A percentile compares a stretch with the other conserved stretches of the same genome.
Evolutionary conservation across 2,113 vertebrate genomes (phyloP).

Genomic region (Psittacara wagleri): DNA sequence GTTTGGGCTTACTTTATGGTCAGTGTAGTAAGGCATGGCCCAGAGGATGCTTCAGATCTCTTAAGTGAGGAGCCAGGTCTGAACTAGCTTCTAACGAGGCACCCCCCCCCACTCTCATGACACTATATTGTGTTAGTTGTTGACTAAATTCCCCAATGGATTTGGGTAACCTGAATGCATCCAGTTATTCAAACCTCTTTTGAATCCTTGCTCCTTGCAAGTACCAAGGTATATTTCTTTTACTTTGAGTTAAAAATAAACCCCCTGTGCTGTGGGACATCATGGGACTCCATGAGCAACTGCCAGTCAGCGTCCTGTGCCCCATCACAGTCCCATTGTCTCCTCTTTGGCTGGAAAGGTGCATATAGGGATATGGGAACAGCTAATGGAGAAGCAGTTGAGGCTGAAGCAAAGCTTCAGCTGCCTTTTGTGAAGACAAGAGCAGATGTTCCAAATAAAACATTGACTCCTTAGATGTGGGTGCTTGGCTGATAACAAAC

Average conservation of each 20-base stretch:
- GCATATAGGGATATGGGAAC: background rate
- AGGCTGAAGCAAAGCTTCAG: background rate
- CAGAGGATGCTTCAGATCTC: background rate
- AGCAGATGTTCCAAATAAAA: constrained; percentile 26
- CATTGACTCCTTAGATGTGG: background rate
- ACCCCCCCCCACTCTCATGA: background rate
- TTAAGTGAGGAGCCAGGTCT: background rate
- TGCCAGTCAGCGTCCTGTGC: background rate
- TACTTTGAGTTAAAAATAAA: background rate
- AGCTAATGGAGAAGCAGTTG: background rate
- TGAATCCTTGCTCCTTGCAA: background rate
- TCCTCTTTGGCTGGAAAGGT: background rate
- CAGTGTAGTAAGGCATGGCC: background rate
- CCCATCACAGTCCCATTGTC: background rate
- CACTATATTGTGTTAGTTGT: accelerated
- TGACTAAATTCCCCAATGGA: background rate
- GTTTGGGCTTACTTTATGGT: background rate
- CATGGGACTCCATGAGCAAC: background rate
- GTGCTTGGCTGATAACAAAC: constrained; percentile 19
- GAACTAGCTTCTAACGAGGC: background rate
- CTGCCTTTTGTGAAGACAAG: background rate
- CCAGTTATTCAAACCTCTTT: background rate
- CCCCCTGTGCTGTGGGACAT: background rate
- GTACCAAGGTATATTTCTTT: background rate
- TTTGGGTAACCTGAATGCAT: too few species aligned